Conservation (phyloP, 2,797 vertebrate genomes). For the Gallinago stenura region DNA sequence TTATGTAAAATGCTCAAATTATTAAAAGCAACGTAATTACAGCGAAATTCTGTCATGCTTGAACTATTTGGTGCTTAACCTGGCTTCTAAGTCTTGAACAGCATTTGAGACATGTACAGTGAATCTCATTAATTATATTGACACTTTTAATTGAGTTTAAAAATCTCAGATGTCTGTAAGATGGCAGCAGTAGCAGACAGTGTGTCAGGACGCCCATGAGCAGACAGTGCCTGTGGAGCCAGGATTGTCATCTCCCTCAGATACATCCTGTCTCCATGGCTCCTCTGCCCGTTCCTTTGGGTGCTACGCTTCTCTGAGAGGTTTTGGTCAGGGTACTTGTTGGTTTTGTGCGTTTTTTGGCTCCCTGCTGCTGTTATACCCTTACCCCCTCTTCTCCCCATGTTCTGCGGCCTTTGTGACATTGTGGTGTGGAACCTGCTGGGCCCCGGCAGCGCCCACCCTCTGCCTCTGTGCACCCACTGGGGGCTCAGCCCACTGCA, state of each 20-base stretch:
- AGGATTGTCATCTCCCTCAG: not conserved
- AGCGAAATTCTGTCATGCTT: not conserved
- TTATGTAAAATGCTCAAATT: not conserved
- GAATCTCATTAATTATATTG: not conserved
- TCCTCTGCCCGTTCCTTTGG: not conserved
- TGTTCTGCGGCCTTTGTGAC: not conserved
- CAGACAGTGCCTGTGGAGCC: not conserved
- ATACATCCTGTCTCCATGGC: accelerated
- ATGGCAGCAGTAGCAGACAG: not conserved
- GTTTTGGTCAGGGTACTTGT: not conserved
- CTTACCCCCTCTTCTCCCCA: accelerated
- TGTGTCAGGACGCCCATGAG: not conserved
- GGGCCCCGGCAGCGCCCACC: not conserved
- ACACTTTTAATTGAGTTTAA: not conserved
- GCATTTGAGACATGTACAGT: not conserved
- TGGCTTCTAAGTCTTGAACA: not conserved
- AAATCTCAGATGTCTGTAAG: not conserved
- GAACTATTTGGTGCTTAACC: not conserved
- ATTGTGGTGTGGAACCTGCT: accelerated
- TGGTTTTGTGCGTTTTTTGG: not conserved
- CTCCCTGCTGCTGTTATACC: not conserved
- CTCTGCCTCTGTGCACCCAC: not conserved
- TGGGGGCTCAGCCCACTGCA: not conserved
- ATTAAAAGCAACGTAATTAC: not conserved
- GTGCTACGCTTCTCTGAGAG: not conserved